Conservation (phyloP, 2,888 invertebrate species). For the Drosophila infuscata region DNA sequence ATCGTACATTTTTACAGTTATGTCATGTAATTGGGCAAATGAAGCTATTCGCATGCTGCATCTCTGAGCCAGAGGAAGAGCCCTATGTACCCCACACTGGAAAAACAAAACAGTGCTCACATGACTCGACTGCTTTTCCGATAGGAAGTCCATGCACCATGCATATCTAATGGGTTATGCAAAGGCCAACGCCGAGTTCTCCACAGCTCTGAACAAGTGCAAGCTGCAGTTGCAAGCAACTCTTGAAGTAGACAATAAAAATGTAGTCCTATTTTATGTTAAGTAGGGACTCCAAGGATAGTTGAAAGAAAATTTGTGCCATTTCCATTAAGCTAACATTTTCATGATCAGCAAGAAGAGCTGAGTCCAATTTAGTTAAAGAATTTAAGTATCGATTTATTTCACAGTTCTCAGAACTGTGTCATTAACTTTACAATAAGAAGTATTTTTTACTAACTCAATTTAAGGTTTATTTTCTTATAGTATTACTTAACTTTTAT, state of each 20-base stretch:
- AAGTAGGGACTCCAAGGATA: not conserved
- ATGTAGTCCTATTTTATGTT: not conserved
- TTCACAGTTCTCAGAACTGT: not conserved
- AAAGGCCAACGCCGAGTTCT: not conserved
- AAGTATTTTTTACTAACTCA: not conserved
- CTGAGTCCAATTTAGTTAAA: not conserved
- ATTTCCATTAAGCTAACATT: not conserved
- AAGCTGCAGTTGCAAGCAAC: not conserved
- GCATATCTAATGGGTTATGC: constrained; percentile 43
- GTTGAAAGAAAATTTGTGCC: not conserved
- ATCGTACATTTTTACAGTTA: constrained; percentile 73
- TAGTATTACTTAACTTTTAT: not conserved
- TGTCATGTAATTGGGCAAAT: constrained; percentile 72
- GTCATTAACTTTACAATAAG: not conserved
- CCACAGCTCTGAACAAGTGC: not conserved
- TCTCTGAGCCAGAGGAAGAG: constrained; percentile 13
- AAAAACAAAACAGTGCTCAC: constrained; percentile 32
- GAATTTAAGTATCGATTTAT: not conserved
- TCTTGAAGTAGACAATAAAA: not conserved
- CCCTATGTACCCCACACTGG: not conserved
- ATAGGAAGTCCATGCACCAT: constrained; percentile 29
- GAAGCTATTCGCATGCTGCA: constrained; percentile 65
- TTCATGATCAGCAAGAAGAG: not conserved
- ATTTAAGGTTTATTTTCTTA: not conserved
- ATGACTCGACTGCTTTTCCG: constrained; percentile 9